Evolutionary conservation across 2,888 invertebrate species (phyloP), one percentile per base, ranked within the genome.

Genomic region (Microctonus aethiopoides): DNA sequence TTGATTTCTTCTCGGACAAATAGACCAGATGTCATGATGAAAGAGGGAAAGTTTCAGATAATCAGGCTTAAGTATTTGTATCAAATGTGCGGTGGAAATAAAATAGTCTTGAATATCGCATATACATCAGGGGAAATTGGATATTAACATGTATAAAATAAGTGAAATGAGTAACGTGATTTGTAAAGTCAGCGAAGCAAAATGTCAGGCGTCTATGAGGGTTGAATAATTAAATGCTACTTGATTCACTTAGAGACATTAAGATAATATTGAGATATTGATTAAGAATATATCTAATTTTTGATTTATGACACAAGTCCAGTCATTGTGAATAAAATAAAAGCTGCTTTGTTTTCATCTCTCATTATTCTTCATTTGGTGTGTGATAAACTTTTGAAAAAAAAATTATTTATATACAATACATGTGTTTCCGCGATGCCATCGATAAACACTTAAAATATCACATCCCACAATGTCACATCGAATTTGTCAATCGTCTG

Each of bases 401-500:
- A n/a, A n/a, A n/a, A n/a, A n/a, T n/a, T n/a, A n/a, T n/a, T 32
- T 61, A 60, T 61, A 56, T 61, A 39, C 11, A 39, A 61, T n/a
- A n/a, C n/a, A n/a, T n/a, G 61, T 16, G 34, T 6, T 36, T 11
- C n/a, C n/a, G 39, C 39, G 56, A 52, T 41, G 41, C n/a, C n/a
- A 26, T 57, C 68, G 51, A 67, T 67, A 41, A 65, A 29, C 36
- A 36, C 11, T 64, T 16, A 9, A 57, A 51, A 36, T 46, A 64
- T 57, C 52, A 10, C 2, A 34, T 57, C 52, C n/a, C 2, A 34
- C 32, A 62, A 34, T 60, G 52, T 52, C 69, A 64, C 52, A 64
- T 60, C 51, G 52, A 69, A 65, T 69, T 69, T 65, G 69, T 69
- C 69, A 69, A 69, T 69, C 51, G 41, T 34, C 22, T 16, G 20